Conservation (phyloP, 2,113 vertebrate species). For the Apeltes quadracus region DNA sequence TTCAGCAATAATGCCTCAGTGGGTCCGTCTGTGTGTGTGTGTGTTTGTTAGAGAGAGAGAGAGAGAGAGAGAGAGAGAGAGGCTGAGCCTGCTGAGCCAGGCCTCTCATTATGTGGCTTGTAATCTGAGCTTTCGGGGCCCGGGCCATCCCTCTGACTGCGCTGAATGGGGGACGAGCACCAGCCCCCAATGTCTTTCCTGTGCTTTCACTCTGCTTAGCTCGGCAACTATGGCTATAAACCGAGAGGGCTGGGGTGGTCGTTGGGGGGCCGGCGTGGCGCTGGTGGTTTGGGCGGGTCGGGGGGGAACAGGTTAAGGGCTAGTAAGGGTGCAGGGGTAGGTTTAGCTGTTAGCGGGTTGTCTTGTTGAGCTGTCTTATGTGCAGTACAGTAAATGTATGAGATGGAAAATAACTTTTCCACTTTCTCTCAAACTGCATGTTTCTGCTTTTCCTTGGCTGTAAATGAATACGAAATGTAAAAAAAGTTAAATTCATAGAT, state of each 20-base stretch:
- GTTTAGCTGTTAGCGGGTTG: conserved; percentile 20
- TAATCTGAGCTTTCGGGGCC: conserved; percentile 79
- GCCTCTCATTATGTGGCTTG: conserved; percentile 78
- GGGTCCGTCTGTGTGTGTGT: conserved; percentile 39
- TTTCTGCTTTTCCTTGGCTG: neutral
- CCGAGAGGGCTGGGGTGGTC: conserved; percentile 49
- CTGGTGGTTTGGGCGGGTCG: conserved; percentile 46
- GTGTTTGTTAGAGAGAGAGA: conserved; percentile 1
- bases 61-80: conserved; percentile 36
- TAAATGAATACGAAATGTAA: neutral
- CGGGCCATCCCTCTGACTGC: conserved; percentile 61
- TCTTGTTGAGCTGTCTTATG: conserved; percentile 11
- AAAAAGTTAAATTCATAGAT: neutral
- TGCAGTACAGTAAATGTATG: neutral
- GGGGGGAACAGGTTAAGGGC: conserved; percentile 42
- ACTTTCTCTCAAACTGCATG: neutral
- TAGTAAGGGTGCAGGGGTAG: conserved; percentile 27
- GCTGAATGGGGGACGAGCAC: conserved; percentile 69
- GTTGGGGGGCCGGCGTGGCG: conserved; percentile 39
- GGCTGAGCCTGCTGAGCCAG: conserved; percentile 78
- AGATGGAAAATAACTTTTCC: conserved; percentile 15
- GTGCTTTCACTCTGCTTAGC: conserved; percentile 79
- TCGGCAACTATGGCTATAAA: conserved; percentile 77
- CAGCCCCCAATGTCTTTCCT: conserved; percentile 72
- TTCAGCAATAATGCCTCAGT: conserved; percentile 67